Conservation (phyloP, 2,113 vertebrate genomes). For the Gila orcuttii region DNA sequence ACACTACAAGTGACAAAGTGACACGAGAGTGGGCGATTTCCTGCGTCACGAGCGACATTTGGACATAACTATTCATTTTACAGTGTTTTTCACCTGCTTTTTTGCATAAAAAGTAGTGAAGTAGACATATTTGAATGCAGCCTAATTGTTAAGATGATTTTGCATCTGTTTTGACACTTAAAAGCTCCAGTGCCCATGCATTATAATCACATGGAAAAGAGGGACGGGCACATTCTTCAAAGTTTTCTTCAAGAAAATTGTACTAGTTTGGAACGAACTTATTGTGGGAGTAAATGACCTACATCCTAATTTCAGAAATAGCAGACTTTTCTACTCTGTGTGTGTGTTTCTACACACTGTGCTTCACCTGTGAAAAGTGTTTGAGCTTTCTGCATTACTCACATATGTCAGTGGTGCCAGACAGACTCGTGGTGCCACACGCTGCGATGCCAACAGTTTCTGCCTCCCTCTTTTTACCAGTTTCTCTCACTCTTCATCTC, state of each 20-base stretch:
- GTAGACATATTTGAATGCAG: background rate
- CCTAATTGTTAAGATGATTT: background rate
- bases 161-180: background rate
- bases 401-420: conserved; percentile 15
- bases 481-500: conserved; percentile 7
- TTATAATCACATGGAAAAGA: background rate
- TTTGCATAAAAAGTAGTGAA: background rate
- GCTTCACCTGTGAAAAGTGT: background rate
- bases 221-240: background rate
- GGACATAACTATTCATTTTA: no score
- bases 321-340: background rate
- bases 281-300: background rate
- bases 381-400: conserved; percentile 26
- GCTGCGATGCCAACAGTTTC: conserved; percentile 16
- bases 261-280: background rate
- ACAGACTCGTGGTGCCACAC: conserved; percentile 43
- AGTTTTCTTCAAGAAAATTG: background rate
- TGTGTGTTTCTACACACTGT: background rate
- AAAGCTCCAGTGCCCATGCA: background rate
- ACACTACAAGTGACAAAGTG: no score
- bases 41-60: no score
- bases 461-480: conserved; percentile 22
- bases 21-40: no score
- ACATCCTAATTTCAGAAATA: background rate
- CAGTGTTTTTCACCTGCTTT: no score